phyloP scores from a whole-genome alignment of 2,888 invertebrate species.

The Alviniconcha strummeri region DNA sequence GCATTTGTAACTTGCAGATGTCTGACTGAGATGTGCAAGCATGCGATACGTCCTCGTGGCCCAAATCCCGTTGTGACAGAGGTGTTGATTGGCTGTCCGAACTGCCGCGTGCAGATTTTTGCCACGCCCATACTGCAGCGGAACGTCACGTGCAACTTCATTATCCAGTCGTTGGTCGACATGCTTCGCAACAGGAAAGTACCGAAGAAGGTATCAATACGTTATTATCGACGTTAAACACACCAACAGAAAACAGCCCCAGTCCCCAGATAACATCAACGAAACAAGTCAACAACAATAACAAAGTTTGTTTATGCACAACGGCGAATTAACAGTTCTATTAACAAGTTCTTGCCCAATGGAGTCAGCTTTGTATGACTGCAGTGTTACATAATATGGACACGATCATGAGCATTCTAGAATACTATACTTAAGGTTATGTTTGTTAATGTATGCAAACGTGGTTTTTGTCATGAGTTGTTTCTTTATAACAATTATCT shows the following conservation, averaged over 20 bases:
- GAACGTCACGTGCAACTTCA: conserved; percentile 46
- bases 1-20: conserved; percentile 21
- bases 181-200: conserved; percentile 33
- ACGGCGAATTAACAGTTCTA: too few relatives aligned
- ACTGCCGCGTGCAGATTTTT: conserved; percentile 44
- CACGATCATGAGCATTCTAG: too few relatives aligned
- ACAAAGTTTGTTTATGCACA: too few relatives aligned
- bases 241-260: neutral
- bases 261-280: too few relatives aligned
- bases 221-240: neutral
- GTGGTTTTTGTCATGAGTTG: too few relatives aligned
- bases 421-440: too few relatives aligned
- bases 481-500: too few relatives aligned
- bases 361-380: too few relatives aligned
- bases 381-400: too few relatives aligned
- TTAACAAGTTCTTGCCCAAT: too few relatives aligned
- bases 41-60: conserved; percentile 35
- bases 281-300: too few relatives aligned
- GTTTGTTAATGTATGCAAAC: too few relatives aligned
- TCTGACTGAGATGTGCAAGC: conserved; percentile 42
- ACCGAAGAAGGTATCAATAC: conserved; percentile 5
- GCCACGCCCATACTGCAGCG: conserved; percentile 43
- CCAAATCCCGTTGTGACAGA: conserved; percentile 34
- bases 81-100: conserved; percentile 44
- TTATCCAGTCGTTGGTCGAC: conserved; percentile 47